These are phyloP conservation scores for Eonycteris spelaea DNA, from an alignment of 2,113 vertebrate species.

Conservation along the genomic window DNA sequence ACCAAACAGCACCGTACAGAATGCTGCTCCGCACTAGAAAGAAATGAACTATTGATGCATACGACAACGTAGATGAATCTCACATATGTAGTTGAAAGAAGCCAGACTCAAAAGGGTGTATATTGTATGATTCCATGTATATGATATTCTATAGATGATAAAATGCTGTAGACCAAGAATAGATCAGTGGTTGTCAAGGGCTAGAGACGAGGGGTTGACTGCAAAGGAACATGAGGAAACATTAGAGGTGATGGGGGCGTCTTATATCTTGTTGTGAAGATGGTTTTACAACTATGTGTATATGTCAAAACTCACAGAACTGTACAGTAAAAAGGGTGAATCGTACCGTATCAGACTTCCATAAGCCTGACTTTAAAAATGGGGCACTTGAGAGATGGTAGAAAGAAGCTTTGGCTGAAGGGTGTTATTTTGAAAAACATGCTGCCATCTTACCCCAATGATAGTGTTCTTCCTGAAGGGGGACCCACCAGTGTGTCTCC, in stretches of 20 bases:
- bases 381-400: background rate
- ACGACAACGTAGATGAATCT: background rate
- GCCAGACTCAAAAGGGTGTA: background rate
- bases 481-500: background rate
- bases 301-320: background rate
- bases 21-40: background rate
- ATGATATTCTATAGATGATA: background rate
- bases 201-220: background rate
- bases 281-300: background rate
- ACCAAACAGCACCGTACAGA: background rate
- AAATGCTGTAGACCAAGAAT: background rate
- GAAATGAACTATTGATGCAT: background rate
- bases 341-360: background rate
- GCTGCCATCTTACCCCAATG: fast-evolving
- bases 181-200: background rate
- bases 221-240: background rate
- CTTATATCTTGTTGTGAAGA: background rate
- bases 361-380: background rate
- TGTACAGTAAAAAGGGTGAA: background rate
- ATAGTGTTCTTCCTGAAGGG: too few relatives aligned
- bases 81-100: background rate
- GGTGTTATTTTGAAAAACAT: background rate
- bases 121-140: background rate
- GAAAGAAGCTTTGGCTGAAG: background rate
- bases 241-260: too few relatives aligned